Percentiles rank a stretch among this genome's conserved stretches.
Conservation (phyloP, 2,888 invertebrate genomes). For the Dilophus febrilis region DNA sequence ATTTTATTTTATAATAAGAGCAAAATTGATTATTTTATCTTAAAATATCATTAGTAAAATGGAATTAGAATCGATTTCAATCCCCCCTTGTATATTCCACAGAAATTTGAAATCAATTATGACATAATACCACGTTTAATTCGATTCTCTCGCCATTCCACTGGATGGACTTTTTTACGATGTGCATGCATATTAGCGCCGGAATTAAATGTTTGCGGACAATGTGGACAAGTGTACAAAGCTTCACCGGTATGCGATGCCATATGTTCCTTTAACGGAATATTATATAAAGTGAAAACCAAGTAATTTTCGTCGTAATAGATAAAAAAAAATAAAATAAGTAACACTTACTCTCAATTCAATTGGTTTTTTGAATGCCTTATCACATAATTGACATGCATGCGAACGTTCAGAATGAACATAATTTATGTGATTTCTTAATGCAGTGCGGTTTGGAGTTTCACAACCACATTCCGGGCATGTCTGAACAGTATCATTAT, state of each 20-base stretch:
- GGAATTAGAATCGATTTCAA: too few species aligned
- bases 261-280: conserved; percentile 23
- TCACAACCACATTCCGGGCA: too few species aligned
- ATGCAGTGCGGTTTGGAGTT: neutral
- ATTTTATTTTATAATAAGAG: too few species aligned
- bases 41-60: too few species aligned
- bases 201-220: conserved; percentile 28
- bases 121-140: conserved; percentile 10
- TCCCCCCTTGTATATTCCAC: too few species aligned
- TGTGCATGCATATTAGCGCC: conserved; percentile 30
- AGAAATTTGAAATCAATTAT: too few species aligned
- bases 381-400: conserved; percentile 9
- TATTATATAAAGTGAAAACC: neutral
- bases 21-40: too few species aligned
- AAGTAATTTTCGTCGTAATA: too few species aligned
- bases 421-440: neutral
- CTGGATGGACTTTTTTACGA: conserved; percentile 25
- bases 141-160: conserved; percentile 23
- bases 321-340: neutral
- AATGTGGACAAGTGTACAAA: conserved; percentile 27
- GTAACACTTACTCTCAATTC: conserved; percentile 19
- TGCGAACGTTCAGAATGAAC: neutral
- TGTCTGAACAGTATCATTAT: too few species aligned
- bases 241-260: conserved; percentile 28
- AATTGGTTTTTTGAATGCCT: conserved; percentile 25